Conservation (phyloP, 1,140 invertebrate species). For the Lithobius niger region DNA sequence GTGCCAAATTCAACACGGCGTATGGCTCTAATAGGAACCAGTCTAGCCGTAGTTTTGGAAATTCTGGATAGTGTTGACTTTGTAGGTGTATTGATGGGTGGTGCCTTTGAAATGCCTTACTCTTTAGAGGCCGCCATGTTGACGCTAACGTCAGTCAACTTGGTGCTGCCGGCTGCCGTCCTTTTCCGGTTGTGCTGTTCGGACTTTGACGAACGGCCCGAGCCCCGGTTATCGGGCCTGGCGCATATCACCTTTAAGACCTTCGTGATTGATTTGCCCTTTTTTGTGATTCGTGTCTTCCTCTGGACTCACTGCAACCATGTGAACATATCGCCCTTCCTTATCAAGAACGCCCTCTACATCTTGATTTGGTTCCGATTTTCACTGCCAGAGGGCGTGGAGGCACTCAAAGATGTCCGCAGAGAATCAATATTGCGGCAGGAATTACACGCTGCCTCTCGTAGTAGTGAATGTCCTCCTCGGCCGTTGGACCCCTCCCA, state of each 20-base stretch:
- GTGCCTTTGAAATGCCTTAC: constrained; percentile 16
- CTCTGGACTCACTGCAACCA: constrained; percentile 33
- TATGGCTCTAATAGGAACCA: constrained; percentile 31
- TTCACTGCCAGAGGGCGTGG: constrained; percentile 6
- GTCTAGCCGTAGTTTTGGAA: constrained; percentile 35
- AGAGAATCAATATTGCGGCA: too few species aligned
- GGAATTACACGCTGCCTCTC: too few species aligned
- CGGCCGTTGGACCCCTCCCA: too few species aligned
- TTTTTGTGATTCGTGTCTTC: constrained; percentile 39
- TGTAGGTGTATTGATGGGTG: constrained; percentile 29
- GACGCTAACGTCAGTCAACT: constrained; percentile 37
- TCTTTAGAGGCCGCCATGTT: constrained; percentile 35
- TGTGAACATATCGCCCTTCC: constrained; percentile 37
- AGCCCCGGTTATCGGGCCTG: constrained; percentile 20
- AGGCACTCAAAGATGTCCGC: neutral
- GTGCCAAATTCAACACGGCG: constrained; percentile 30
- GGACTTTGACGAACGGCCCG: constrained; percentile 23
- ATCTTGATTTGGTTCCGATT: constrained; percentile 31
- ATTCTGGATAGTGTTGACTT: constrained; percentile 41
- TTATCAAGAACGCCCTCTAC: constrained; percentile 43
- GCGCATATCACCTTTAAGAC: constrained; percentile 36
- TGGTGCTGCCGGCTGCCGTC: constrained; percentile 41
- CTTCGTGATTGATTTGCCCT: constrained; percentile 40
- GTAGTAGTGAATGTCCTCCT: too few species aligned
- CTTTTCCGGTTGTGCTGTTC: constrained; percentile 38